Evolutionary conservation across 2,888 invertebrate species (phyloP), one percentile per base, ranked within the genome.

Genomic region (Drosophila macrospina): DNA sequence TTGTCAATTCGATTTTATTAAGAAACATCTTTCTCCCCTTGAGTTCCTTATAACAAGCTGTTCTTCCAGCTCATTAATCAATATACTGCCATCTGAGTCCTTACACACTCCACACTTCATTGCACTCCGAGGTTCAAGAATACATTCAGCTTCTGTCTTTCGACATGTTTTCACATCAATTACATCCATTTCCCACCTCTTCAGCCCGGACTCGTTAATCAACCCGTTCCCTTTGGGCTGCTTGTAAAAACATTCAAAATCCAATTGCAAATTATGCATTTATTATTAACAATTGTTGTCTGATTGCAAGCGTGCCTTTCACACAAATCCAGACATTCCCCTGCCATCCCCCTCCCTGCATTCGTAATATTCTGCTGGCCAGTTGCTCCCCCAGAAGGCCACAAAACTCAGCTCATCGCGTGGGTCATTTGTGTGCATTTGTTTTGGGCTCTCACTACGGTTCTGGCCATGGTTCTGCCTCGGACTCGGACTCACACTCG

Each of bases 221-320:
- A 83, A 83, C 70, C 72, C 74, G 47, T 74, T 55, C 65, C 50
- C 62, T 59, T 59, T 51, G 59, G 65, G 39, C 57, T 64, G 34
- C 57, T 68, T 71, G 78, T 72, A 69, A 86, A 80, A 75, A 85
- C 76, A 85, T 86, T 80, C 70, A 57, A 81, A 86, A 86, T 86
- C 71, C 88, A 88, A 86, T 88, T 82, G 86, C 74, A 86, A 86
- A 88, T 89, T 88, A 89, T 88, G 87, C 86, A 86, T 87, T 88
- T 86, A 83, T 82, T 87, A 83, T 86, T 84, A 82, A 81, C 89
- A 86, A 87, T 88, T 87, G 87, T 78, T 78, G 86, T 74, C 80
- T 85, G 85, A 85, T 85, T 85, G 85, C 87, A 69, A 39, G 42
- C 26, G 45, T 32, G 20, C 55, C 34, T 41, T 34, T 50, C 50